Percentiles rank a stretch among this genome's conserved stretches.
Evolutionary conservation across 2,888 invertebrate genomes (phyloP).

Genomic region (Patella pellucida): DNA sequence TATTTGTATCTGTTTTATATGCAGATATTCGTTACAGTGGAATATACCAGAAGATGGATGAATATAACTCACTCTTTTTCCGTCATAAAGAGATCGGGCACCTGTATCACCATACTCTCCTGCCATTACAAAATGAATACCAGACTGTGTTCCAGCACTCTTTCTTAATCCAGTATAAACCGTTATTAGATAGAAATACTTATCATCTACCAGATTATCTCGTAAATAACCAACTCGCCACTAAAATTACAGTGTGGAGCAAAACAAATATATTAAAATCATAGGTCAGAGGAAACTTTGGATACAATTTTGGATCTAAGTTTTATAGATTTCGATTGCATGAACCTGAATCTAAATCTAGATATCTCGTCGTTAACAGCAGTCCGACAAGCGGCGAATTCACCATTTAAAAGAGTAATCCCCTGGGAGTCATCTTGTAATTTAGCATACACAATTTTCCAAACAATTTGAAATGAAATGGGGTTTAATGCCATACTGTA

Average conservation of each 20-base stretch:
- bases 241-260: slow-evolving; percentile 39
- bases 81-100: slow-evolving; percentile 58
- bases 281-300: neutral
- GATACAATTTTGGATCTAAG: too few species aligned
- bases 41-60: neutral
- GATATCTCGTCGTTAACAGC: too few species aligned
- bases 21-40: neutral
- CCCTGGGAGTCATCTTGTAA: too few species aligned
- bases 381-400: too few species aligned
- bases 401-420: too few species aligned
- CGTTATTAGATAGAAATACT: slow-evolving; percentile 60
- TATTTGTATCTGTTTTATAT: neutral
- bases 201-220: slow-evolving; percentile 60
- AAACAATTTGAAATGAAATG: too few species aligned
- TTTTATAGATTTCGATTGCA: too few species aligned
- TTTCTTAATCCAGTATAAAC: slow-evolving; percentile 61
- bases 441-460: too few species aligned
- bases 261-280: neutral
- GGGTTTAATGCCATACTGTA: too few species aligned
- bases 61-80: slow-evolving; percentile 41
- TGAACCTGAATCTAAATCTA: too few species aligned
- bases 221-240: slow-evolving; percentile 60
- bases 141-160: slow-evolving; percentile 57
- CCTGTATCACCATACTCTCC: slow-evolving; percentile 64
- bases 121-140: slow-evolving; percentile 57